These are phyloP conservation scores for Harpagoxenus sublaevis DNA, from an alignment of 2,888 invertebrate species.

Conservation along the genomic window DNA sequence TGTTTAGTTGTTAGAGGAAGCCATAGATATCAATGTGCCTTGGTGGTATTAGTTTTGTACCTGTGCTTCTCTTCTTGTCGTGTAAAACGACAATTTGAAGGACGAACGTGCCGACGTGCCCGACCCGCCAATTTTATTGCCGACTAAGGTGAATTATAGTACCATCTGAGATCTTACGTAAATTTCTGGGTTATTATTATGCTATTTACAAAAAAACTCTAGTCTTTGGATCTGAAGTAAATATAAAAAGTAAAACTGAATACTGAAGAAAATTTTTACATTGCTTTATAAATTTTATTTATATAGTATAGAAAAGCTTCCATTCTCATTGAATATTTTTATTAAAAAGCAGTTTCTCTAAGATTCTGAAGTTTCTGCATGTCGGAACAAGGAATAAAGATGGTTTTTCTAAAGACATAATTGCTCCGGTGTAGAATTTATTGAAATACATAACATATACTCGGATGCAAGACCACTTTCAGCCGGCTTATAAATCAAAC, in stretches of 20 bases:
- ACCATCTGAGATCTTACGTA: slow-evolving; percentile 60
- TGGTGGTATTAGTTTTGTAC: slow-evolving; percentile 47
- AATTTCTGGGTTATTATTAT: slow-evolving; percentile 18
- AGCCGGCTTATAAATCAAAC: slow-evolving; percentile 79
- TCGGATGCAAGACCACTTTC: slow-evolving; percentile 77
- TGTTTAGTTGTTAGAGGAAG: slow-evolving; percentile 72
- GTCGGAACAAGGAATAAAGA: not conserved
- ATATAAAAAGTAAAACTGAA: not conserved
- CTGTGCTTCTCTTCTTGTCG: slow-evolving; percentile 55
- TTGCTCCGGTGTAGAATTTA: slow-evolving; percentile 57
- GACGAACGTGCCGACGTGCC: slow-evolving; percentile 83
- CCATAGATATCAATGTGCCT: slow-evolving; percentile 32
- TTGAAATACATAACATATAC: slow-evolving; percentile 75
- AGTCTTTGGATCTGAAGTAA: not conserved
- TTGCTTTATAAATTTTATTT: not conserved
- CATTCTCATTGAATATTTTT: not conserved
- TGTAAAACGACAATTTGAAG: slow-evolving; percentile 64
- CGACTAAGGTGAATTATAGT: slow-evolving; percentile 80
- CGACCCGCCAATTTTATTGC: slow-evolving; percentile 83
- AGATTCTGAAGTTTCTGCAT: not conserved
- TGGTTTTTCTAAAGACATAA: slow-evolving; percentile 22
- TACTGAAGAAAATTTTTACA: not conserved
- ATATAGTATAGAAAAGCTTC: not conserved
- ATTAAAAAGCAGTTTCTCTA: not conserved
- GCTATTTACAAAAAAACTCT: slow-evolving; percentile 22